Evolutionary conservation across 2,797 vertebrate species (phyloP).

Genomic region (Catamblyrhynchus diadema): DNA sequence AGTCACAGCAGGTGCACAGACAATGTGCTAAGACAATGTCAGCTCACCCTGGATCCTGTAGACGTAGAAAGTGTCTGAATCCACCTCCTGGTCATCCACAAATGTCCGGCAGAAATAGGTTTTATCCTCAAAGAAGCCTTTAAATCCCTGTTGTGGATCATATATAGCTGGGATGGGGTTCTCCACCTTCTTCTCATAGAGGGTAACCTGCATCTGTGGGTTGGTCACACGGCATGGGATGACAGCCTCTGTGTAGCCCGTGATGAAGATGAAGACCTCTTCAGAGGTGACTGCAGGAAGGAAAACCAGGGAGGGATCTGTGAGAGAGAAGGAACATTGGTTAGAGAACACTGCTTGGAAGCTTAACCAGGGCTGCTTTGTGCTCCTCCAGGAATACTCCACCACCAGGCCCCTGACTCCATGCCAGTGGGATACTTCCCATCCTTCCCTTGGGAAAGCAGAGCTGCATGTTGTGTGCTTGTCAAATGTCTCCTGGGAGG

Average conservation of each 20-base stretch:
- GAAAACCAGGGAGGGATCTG: slow-evolving; percentile 88
- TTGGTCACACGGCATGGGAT: slow-evolving; percentile 92
- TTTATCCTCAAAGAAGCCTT: slow-evolving; percentile 85
- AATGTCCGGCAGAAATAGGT: slow-evolving; percentile 87
- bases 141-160: slow-evolving; percentile 84
- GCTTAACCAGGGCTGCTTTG: background rate
- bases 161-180: slow-evolving; percentile 77
- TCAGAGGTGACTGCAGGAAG: slow-evolving; percentile 72
- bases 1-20: background rate
- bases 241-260: slow-evolving; percentile 76
- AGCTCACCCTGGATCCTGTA: slow-evolving; percentile 84
- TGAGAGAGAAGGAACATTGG: background rate
- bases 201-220: slow-evolving; percentile 83
- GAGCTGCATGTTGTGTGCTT: background rate
- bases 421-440: background rate
- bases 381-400: background rate
- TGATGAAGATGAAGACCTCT: slow-evolving; percentile 82
- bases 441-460: background rate
- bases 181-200: slow-evolving; percentile 82
- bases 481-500: background rate
- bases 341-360: background rate
- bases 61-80: slow-evolving; percentile 83
- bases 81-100: slow-evolving; percentile 79
- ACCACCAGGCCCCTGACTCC: background rate
- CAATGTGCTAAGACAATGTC: background rate